These are phyloP conservation scores for Malurus cyaneus DNA, from an alignment of 2,113 vertebrate species.

Conservation along the genomic window DNA sequence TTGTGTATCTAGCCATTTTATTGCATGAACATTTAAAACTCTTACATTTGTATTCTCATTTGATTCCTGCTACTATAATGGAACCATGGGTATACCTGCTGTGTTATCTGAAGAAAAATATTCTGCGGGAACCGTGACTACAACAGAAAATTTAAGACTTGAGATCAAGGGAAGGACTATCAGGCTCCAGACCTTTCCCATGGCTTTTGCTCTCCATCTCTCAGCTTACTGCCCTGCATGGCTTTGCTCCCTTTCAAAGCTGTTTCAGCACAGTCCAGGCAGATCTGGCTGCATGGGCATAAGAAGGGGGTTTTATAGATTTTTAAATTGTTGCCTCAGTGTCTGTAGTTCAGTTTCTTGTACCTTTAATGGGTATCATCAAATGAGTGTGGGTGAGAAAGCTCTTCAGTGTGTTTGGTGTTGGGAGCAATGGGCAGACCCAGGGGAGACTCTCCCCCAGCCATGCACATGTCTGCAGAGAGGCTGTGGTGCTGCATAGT, in stretches of 20 bases:
- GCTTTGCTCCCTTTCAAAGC: not conserved
- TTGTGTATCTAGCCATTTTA: not conserved
- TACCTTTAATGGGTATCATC: not conserved
- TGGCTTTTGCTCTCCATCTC: not conserved
- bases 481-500: not conserved
- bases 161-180: not conserved
- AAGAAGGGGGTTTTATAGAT: not conserved
- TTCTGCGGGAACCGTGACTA: not conserved
- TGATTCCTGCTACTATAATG: not conserved
- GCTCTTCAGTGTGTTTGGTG: not conserved
- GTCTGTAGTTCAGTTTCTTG: not conserved
- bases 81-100: not conserved
- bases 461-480: not conserved
- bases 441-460: not conserved
- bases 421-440: not conserved
- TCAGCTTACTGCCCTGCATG: rapidly evolving
- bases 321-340: not conserved
- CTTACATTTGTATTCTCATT: not conserved
- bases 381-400: not conserved
- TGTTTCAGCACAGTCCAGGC: not conserved
- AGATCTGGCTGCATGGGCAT: not conserved
- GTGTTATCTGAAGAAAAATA: not conserved
- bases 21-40: not conserved
- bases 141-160: not conserved
- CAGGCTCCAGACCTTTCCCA: not conserved